phyloP scores from a whole-genome alignment of 1,140 invertebrate species.

The Micrasema longulum region DNA sequence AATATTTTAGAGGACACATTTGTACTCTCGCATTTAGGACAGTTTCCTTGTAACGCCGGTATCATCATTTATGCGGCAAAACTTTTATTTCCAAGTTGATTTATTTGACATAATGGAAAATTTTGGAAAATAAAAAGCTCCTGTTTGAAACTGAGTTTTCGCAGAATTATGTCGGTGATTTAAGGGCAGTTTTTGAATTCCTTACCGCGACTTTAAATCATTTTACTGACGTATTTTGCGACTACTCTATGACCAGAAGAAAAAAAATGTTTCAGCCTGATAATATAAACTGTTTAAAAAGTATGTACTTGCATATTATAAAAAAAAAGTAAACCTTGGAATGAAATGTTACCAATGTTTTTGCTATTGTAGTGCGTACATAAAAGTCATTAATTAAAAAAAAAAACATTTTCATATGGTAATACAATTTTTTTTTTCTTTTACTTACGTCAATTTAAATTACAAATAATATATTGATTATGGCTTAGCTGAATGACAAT shows the following conservation, averaged over 20 bases:
- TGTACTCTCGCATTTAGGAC: constrained; percentile 27
- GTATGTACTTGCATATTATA: too few species aligned
- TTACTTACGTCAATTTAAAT: too few species aligned
- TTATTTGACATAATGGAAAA: constrained; percentile 36
- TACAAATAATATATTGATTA: too few species aligned
- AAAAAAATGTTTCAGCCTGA: too few species aligned
- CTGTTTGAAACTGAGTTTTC: constrained; percentile 8
- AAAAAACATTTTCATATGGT: too few species aligned
- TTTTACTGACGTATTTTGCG: constrained; percentile 17
- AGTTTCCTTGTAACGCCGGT: constrained; percentile 25
- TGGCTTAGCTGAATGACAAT: too few species aligned
- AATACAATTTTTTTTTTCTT: too few species aligned
- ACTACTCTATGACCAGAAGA: background rate
- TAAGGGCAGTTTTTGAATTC: constrained; percentile 26
- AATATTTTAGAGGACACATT: constrained; percentile 36
- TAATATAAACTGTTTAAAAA: too few species aligned
- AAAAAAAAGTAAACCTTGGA: too few species aligned
- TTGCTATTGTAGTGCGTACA: too few species aligned
- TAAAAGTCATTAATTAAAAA: too few species aligned
- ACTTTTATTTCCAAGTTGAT: constrained; percentile 32
- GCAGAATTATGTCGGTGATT: constrained; percentile 12
- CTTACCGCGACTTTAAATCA: constrained; percentile 28
- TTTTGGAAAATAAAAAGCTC: constrained; percentile 26
- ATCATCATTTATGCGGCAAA: constrained; percentile 35
- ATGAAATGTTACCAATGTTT: too few species aligned